Evolutionary conservation across 2,888 invertebrate genomes (phyloP), one percentile per base, ranked within the genome.

Genomic region (Spodoptera picta): DNA sequence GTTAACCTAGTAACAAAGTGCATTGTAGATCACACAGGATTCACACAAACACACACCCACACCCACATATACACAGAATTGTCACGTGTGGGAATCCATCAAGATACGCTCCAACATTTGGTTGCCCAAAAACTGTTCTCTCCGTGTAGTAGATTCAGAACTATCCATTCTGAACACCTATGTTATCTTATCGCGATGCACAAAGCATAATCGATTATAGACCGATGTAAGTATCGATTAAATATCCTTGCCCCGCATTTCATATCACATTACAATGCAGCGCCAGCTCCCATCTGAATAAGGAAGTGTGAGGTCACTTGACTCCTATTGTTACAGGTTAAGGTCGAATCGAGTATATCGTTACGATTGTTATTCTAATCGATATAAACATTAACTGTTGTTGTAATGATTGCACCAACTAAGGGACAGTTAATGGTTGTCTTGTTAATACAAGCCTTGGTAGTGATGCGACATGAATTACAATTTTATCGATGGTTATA

Each of bases 281-380:
- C 71, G 74, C 70, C 77, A 75, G 60, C 62, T 63, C 71, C 60
- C 60, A 63, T 57, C 87, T 85, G 81, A 82, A 83, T 87, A 87
- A 80, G 87, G 87, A 79, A 76, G 73, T 67, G 70, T 81, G 83
- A 84, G 85, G 85, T 86, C 88, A 79, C 65, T 60, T 67, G 67
- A 66, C 78, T 76, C 70, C 75, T 60, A 82, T 80, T 79, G 77
- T 83, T 76, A 79, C 80, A 81, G 89, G 90, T 89, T 83, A 87
- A 90, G 90, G 90, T 79, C 85, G 75, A 64, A 57, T 66, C 62
- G 42, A 69, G 66, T 73, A 47, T 56, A 73, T 69, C 42, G 55
- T 42, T 60, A 60, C 60, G 53, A 65, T 79, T 77, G 67, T 66
- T 69, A 68, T 78, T 75, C 60, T 62, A 68, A 60, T 80, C 65